Percentiles rank a stretch among this genome's conserved stretches.
These are phyloP conservation scores for Eira barbara DNA, from an alignment of 2,113 vertebrate species.

Conservation along the genomic window DNA sequence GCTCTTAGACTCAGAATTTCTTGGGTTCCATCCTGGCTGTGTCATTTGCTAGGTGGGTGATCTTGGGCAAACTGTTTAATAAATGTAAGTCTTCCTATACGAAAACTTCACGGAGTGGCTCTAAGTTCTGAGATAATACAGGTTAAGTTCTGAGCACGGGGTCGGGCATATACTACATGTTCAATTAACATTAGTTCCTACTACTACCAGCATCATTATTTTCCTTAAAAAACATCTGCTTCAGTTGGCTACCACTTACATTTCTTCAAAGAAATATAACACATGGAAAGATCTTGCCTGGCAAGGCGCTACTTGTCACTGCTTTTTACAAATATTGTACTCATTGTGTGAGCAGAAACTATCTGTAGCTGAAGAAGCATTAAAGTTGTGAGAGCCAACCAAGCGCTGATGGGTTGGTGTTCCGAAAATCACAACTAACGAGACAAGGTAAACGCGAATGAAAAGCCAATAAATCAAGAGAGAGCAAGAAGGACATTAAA, in stretches of 20 bases:
- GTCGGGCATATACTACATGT: background rate
- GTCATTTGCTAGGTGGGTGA: background rate
- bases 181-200: background rate
- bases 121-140: background rate
- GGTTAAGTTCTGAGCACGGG: background rate
- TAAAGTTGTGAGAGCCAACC: background rate
- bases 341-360: background rate
- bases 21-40: background rate
- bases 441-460: background rate
- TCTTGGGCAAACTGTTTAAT: background rate
- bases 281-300: background rate
- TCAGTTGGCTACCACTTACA: background rate
- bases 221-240: background rate
- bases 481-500: background rate
- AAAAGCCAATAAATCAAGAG: background rate
- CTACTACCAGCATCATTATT: background rate
- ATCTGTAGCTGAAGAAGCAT: background rate
- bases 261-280: conserved; percentile 18
- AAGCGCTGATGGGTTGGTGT: background rate
- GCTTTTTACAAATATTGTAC: background rate
- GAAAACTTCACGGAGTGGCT: background rate
- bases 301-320: background rate
- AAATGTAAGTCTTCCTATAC: background rate
- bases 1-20: background rate
- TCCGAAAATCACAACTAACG: background rate